Evolutionary conservation across 2,797 vertebrate genomes (phyloP).

Genomic region (Myotis findleyi): DNA sequence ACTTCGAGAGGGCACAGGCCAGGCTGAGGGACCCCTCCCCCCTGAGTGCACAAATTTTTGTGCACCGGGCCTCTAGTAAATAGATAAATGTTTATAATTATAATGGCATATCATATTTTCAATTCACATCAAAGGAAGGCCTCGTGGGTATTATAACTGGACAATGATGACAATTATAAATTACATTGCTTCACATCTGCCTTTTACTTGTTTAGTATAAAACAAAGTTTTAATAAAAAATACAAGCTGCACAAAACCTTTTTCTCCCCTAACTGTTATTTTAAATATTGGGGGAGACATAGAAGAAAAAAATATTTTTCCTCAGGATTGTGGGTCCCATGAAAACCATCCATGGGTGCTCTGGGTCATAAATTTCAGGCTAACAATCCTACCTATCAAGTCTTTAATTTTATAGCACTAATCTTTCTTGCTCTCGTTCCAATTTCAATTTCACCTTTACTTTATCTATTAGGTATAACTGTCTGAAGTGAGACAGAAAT

Average conservation of each 20-base stretch:
- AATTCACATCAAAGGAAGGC: background rate
- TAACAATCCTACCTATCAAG: background rate
- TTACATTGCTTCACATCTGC: background rate
- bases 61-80: background rate
- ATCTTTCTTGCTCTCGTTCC: background rate
- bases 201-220: background rate
- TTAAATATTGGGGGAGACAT: constrained; percentile 1
- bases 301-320: background rate
- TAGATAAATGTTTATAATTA: background rate
- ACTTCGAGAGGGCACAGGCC: too few species aligned
- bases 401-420: background rate
- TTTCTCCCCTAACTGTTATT: background rate
- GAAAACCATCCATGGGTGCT: background rate
- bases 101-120: background rate
- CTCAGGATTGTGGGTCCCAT: background rate
- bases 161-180: background rate
- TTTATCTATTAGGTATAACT: background rate
- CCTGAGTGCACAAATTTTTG: too few species aligned
- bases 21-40: too few species aligned
- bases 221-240: constrained; percentile 24
- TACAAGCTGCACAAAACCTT: background rate
- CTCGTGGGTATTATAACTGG: background rate
- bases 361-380: background rate
- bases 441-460: constrained; percentile 29
- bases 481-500: constrained; percentile 23